Conservation (phyloP, 2,888 invertebrate species). For the Harpagoxenus sublaevis region DNA sequence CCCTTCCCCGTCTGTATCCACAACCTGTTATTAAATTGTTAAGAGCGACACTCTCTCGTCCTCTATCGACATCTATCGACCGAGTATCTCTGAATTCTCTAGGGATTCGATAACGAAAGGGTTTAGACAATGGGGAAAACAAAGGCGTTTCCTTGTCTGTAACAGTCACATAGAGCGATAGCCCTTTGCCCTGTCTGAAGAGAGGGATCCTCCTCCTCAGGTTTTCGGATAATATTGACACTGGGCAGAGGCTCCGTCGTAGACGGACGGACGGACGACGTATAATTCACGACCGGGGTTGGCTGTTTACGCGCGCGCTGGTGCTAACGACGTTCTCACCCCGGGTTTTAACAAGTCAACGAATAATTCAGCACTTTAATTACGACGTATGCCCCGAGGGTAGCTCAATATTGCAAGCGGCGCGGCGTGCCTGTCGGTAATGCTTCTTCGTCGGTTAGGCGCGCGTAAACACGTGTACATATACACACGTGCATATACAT, state of each 20-base stretch:
- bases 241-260: constrained; percentile 12
- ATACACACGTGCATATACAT: background rate
- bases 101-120: background rate
- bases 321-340: constrained; percentile 81
- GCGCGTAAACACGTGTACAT: constrained; percentile 27
- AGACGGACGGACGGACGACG: constrained; percentile 43
- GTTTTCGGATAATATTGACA: constrained; percentile 68
- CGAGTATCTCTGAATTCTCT: constrained; percentile 6
- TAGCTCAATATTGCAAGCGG: constrained; percentile 77
- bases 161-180: background rate
- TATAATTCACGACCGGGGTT: constrained; percentile 77
- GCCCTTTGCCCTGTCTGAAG: background rate
- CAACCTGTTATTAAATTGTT: background rate
- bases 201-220: constrained; percentile 28
- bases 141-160: background rate
- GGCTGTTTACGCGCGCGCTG: constrained; percentile 76
- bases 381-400: constrained; percentile 77
- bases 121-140: constrained; percentile 18
- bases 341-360: constrained; percentile 77
- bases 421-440: constrained; percentile 63
- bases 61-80: background rate
- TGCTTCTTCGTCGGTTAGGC: constrained; percentile 77
- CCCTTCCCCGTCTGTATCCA: background rate
- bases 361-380: constrained; percentile 84
- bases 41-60: background rate